Base-by-base conservation (phyloP, 2,888 invertebrate species). In the Agrenia bidenticulata region DNA sequence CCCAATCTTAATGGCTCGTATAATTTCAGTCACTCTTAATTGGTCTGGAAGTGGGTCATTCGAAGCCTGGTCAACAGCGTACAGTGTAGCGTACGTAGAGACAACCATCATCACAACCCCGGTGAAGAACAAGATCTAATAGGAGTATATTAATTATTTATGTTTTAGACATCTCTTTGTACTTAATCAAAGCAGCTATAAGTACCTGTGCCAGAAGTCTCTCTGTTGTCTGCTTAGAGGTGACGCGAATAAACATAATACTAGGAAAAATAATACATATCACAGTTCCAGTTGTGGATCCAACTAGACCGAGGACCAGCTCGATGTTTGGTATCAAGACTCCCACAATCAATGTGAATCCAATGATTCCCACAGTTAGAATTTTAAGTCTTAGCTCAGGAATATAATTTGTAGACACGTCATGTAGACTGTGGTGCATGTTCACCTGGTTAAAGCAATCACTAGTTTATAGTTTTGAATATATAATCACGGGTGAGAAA, bases 241-340 rank as follows among this genome's bases (percentile, higher is more conserved):
- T 89, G 67, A 94, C 86, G 70, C 88, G 86, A 37, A 94, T 86
- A 79, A 94, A 96, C 78, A 94, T 91, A 0, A 91, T 85, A 0
- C 95, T 90, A 0, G 98, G 98, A 78, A 96, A 90, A 78, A 97
- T 88, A 39, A 95, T 87, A 77, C 96, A 96, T 73, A 98, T 89
- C 73, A 93, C 85, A 15, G 94, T 90, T 0, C 98, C 98, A 76
- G 96, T 94, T 0, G 97, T 96, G 1, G 97, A 93, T 0, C 98
- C 98, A 41, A 94, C 89, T 39, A 98, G 82, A 0, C 96, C 96
- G 65, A 99, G 85, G 61, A 98, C 92, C 77, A 97, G 85, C 82
- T 98, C 94, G 65, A 94, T 92, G 78, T 93, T 95, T 17, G 98
- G 98, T 75, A 97, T 88, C 70, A 94, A 80, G 58, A 98, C 85